Evolutionary conservation across 2,113 vertebrate species (phyloP), one percentile per base, ranked within the genome.

Genomic region (Psittacus erithacus): DNA sequence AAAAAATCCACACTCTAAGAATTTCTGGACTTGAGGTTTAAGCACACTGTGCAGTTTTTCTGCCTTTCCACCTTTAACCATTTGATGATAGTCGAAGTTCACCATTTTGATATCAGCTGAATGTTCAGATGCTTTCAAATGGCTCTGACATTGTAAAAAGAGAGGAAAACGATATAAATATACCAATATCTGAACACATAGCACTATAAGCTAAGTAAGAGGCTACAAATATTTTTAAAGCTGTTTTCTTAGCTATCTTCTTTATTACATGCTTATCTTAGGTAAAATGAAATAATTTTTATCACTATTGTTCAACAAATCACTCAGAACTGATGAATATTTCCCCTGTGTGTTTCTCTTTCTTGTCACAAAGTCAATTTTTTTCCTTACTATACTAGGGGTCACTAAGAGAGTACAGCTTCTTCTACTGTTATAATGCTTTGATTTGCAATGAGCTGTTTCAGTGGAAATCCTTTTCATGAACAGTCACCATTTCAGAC

Each of bases 21-120:
- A 99, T 81, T 98, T 99, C 95, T 89, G 98, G 83, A 99, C 97
- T 95, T 99, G 98, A 53, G 99, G 99, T 95, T 99, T 99, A 92
- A 99, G 98, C 62, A 99, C 95, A 74, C 97, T 99, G 82, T 98
- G 97, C 20, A 99, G 98, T 97, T 99, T 99, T 70, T 99, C 99
- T 24, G 98, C 98, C 70, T 99, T 99, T 80, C 99, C 99, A 82
- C 99, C 99, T 97, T 98, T 99, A 92, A 99, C 99, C 98, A 99
- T 99, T 94, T 99, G 99, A 97, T 99, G 99, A 97, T 99, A 99
- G 97, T 99, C 99, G 22, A 99, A 99, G 95, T 99, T 99, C 85
- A 99, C 98, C 99, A 99, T 99, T 93, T 98, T 99, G 92, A 99
- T 98, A 50, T 98, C 98, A 47, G 97, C 22, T 38, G 97, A 94